phyloP scores from a whole-genome alignment of 2,113 vertebrate species.

The Channa argus region DNA sequence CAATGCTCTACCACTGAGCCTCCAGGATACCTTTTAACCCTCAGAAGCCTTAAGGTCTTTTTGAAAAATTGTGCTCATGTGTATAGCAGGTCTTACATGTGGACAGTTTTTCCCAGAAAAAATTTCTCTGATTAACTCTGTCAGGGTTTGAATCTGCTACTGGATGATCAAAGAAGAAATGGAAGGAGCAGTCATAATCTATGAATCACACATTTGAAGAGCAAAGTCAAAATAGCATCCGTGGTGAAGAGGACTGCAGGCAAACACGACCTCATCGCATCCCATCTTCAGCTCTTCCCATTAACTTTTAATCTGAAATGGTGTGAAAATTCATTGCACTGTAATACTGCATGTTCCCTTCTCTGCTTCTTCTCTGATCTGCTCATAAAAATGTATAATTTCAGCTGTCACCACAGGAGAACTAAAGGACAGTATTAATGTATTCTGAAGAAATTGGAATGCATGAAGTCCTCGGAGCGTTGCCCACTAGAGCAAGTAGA shows the following conservation, averaged over 20 bases:
- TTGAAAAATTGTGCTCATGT: background rate
- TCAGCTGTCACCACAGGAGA: constrained; percentile 49
- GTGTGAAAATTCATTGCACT: constrained; percentile 38
- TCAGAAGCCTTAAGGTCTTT: too few relatives aligned
- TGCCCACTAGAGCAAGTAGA: constrained; percentile 37
- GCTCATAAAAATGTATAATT: constrained; percentile 64
- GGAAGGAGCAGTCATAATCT: constrained; percentile 36
- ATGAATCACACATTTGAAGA: constrained; percentile 39
- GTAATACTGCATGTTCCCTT: constrained; percentile 40
- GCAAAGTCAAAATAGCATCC: constrained; percentile 8
- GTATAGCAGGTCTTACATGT: background rate
- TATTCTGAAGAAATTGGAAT: constrained; percentile 55
- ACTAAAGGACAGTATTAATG: constrained; percentile 58
- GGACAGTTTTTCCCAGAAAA: constrained; percentile 15
- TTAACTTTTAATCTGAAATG: constrained; percentile 66
- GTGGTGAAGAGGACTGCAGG: constrained; percentile 3
- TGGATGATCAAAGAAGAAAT: constrained; percentile 55
- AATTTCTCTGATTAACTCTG: constrained; percentile 37
- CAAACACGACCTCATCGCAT: constrained; percentile 24
- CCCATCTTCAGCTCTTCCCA: constrained; percentile 40
- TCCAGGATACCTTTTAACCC: too few relatives aligned
- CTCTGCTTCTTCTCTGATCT: constrained; percentile 59
- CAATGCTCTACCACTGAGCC: too few relatives aligned
- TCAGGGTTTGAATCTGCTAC: constrained; percentile 42
- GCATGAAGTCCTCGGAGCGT: constrained; percentile 42